Conservation (phyloP, 2,797 vertebrate species). For the Sandelia bainsii region DNA sequence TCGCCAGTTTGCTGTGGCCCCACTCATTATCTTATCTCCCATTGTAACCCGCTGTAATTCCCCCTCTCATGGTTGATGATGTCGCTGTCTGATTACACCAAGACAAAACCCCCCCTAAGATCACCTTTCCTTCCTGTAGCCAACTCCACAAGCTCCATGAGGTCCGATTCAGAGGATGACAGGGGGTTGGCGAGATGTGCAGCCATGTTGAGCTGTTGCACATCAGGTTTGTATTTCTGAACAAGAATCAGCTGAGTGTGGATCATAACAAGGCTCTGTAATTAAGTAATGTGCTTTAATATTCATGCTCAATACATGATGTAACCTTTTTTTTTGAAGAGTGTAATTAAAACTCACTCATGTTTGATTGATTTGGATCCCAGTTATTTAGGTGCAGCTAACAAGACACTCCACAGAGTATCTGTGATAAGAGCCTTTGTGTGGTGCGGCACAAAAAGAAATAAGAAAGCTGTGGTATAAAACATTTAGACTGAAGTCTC, state of each 20-base stretch:
- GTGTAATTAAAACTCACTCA: not conserved
- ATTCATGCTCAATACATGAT: not conserved
- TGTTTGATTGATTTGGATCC: conserved; percentile 19
- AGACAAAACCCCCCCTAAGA: conserved; percentile 77
- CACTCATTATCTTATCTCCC: conserved; percentile 82
- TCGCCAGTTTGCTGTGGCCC: conserved; percentile 69
- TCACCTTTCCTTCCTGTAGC: conserved; percentile 76
- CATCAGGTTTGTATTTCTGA: conserved; percentile 14
- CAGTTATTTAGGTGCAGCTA: conserved; percentile 39
- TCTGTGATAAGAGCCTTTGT: conserved; percentile 6
- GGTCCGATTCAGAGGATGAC: conserved; percentile 34
- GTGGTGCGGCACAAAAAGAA: conserved; percentile 34
- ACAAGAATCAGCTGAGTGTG: conserved; percentile 16
- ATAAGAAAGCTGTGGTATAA: conserved; percentile 64
- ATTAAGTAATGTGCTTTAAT: not conserved
- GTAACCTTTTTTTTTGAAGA: not conserved
- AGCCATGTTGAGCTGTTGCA: conserved; percentile 16
- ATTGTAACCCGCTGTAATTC: conserved; percentile 82
- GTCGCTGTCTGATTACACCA: conserved; percentile 83
- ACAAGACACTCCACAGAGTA: conserved; percentile 25
- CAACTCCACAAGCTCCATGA: conserved; percentile 60
- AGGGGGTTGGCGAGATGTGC: not conserved
- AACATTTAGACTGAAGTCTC: conserved; percentile 75
- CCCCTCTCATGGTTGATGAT: conserved; percentile 83
- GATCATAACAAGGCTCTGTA: not conserved